phyloP scores from a whole-genome alignment of 2,797 vertebrate genomes.

The Hydrocynus forskahlii region DNA sequence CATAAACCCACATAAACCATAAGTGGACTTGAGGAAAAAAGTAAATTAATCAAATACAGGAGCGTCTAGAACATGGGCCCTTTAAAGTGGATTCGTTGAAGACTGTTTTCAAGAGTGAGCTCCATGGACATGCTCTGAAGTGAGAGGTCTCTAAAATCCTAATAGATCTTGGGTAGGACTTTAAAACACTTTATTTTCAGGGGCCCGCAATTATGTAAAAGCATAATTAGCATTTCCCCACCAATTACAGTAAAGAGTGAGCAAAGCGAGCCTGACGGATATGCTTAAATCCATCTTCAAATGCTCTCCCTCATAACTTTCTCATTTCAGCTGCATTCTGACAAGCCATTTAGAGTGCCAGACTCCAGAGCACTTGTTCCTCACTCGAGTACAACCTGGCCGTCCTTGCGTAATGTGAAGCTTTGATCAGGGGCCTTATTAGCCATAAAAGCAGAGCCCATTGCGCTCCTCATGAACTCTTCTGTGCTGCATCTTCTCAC shows the following conservation, averaged over 20 bases:
- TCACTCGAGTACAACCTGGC: conserved; percentile 72
- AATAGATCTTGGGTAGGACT: conserved; percentile 51
- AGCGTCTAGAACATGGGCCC: not conserved
- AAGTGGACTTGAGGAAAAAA: not conserved
- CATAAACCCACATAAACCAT: not conserved
- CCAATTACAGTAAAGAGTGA: conserved; percentile 67
- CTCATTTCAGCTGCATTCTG: conserved; percentile 78
- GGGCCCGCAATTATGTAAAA: conserved; percentile 64
- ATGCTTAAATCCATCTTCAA: conserved; percentile 78
- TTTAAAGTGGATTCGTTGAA: not conserved
- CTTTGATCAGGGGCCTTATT: conserved; percentile 81
- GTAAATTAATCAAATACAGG: not conserved
- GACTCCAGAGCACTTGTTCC: conserved; percentile 74
- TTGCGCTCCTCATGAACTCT: conserved; percentile 62
- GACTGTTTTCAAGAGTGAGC: not conserved
- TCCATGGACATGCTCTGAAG: conserved; percentile 35
- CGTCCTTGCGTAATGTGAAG: conserved; percentile 72
- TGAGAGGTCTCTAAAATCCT: conserved; percentile 50
- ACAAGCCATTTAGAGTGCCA: conserved; percentile 75
- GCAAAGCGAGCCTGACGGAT: conserved; percentile 70
- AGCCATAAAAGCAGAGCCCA: conserved; percentile 75
- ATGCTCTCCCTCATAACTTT: conserved; percentile 74
- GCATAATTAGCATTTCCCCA: conserved; percentile 75
- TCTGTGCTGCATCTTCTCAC: conserved; percentile 57
- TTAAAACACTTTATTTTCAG: conserved; percentile 66